Evolutionary conservation across 2,113 vertebrate genomes (phyloP).

Genomic region (Psittacara wagleri): DNA sequence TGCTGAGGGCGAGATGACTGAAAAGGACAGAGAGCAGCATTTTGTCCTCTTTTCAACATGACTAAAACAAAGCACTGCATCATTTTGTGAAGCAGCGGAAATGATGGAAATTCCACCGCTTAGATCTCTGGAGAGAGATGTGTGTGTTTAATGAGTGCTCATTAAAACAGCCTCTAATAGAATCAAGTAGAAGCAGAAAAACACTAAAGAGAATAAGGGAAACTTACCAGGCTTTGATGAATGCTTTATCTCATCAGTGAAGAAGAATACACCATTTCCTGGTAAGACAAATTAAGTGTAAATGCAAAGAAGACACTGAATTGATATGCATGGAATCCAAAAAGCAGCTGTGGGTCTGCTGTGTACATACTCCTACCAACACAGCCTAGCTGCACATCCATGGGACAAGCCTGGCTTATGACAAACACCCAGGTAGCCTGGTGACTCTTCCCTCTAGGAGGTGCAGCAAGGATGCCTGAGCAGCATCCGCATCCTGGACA

Average conservation of each 20-base stretch:
- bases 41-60: constrained; percentile 31
- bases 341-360: background rate
- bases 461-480: background rate
- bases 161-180: constrained; percentile 18
- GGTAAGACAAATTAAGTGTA: background rate
- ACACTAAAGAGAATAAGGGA: background rate
- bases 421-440: background rate
- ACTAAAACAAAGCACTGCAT: background rate
- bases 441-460: background rate
- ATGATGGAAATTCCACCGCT: background rate
- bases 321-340: background rate
- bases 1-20: background rate
- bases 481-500: background rate
- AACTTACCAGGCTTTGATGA: background rate
- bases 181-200: constrained; percentile 8
- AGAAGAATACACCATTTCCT: background rate
- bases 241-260: background rate
- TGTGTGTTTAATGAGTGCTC: background rate
- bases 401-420: background rate
- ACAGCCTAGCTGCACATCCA: accelerated
- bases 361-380: background rate
- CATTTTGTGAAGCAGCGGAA: background rate
- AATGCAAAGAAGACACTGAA: background rate
- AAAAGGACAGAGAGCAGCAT: background rate
- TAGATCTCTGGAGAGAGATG: background rate